Conservation (phyloP, 2,113 vertebrate genomes). For the Mormyrus lacerda region DNA sequence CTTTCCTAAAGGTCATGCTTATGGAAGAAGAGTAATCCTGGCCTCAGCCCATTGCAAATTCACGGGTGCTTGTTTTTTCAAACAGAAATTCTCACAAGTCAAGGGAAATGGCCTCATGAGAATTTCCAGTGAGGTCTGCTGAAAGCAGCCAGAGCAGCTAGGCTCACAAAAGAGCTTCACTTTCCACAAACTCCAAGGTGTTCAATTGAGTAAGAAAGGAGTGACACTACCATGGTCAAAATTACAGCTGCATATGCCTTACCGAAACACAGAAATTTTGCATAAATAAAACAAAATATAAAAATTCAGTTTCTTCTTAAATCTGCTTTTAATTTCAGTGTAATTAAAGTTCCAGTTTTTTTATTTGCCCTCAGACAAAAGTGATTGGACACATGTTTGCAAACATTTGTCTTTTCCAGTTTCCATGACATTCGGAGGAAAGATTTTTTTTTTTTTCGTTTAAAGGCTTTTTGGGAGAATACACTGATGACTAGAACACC, state of each 20-base stretch:
- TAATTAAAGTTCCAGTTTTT: background rate
- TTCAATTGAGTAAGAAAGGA: background rate
- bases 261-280: background rate
- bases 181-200: background rate
- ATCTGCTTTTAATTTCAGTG: background rate
- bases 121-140: background rate
- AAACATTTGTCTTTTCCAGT: background rate
- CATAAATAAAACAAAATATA: background rate
- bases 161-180: background rate
- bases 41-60: background rate
- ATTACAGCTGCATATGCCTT: background rate
- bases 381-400: background rate
- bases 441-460: background rate
- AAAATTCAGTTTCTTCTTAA: background rate
- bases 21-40: background rate
- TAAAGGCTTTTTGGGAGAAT: background rate
- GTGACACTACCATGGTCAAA: background rate
- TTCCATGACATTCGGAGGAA: background rate
- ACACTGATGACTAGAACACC: background rate
- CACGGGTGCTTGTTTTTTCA: background rate
- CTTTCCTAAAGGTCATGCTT: background rate
- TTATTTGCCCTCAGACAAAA: slow-evolving; percentile 3
- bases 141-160: background rate
- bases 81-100: background rate
- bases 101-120: background rate